Evolutionary conservation across 2,113 vertebrate genomes (phyloP).

Genomic region (Gymnorhina tibicen): DNA sequence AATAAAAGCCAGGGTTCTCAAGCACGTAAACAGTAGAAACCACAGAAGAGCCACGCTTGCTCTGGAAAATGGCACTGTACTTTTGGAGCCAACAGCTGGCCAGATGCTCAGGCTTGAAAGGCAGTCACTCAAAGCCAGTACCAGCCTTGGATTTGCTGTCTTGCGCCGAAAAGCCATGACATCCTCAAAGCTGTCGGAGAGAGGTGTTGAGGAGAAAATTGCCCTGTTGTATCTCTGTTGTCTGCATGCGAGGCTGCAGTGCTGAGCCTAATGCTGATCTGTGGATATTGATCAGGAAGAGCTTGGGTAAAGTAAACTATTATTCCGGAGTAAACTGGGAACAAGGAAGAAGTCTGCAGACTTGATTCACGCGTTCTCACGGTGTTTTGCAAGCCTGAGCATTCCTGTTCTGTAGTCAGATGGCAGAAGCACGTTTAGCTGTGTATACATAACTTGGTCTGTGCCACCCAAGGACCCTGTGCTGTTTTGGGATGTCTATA

Average conservation of each 20-base stretch:
- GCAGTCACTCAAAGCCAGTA: neutral
- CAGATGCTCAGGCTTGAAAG: neutral
- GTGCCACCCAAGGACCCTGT: neutral
- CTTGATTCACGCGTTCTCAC: neutral
- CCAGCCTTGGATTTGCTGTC: neutral
- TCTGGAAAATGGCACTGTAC: neutral
- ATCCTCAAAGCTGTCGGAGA: neutral
- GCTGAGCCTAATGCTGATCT: neutral
- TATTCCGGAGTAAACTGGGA: neutral
- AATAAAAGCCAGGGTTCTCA: neutral
- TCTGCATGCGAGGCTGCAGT: neutral
- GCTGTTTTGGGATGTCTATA: neutral
- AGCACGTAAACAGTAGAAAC: neutral
- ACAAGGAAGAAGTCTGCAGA: constrained; percentile 18
- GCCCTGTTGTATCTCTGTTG: neutral
- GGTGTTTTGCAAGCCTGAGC: constrained; percentile 23
- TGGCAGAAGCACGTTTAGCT: neutral
- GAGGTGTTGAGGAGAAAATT: neutral
- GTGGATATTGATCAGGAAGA: constrained; percentile 7
- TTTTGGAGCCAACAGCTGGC: neutral
- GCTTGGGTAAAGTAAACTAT: neutral
- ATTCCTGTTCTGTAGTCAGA: neutral
- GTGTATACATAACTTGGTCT: neutral
- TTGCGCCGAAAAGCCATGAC: neutral
- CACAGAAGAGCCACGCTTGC: neutral